These are phyloP conservation scores for Laterallus jamaicensis DNA, from an alignment of 2,113 vertebrate species.

Conservation along the genomic window DNA sequence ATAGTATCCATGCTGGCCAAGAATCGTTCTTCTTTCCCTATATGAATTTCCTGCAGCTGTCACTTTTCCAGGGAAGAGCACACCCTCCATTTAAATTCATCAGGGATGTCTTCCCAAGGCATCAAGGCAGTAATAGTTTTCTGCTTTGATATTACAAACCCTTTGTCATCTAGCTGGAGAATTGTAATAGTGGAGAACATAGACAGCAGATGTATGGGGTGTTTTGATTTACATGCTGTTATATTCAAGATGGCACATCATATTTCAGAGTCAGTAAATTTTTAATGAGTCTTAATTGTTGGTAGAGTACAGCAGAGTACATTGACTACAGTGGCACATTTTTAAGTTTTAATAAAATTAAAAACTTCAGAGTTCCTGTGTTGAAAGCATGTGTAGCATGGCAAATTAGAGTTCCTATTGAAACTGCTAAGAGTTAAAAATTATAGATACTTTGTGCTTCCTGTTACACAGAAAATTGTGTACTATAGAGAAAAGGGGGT, in stretches of 20 bases:
- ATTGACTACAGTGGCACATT: background rate
- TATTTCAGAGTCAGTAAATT: background rate
- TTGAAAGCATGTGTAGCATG: background rate
- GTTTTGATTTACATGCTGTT: background rate
- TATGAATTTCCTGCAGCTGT: background rate
- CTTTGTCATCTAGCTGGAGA: background rate
- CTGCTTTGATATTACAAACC: background rate
- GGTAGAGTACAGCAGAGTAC: background rate
- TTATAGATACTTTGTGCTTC: accelerated
- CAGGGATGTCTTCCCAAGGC: background rate
- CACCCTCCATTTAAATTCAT: background rate
- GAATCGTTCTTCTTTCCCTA: background rate
- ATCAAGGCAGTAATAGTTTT: background rate
- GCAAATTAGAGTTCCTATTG: background rate
- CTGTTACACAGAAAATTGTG: background rate
- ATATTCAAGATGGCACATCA: background rate
- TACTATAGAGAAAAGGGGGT: background rate
- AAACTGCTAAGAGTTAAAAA: background rate
- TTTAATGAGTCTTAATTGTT: background rate
- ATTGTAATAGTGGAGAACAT: background rate
- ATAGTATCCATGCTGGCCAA: background rate
- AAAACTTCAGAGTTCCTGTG: background rate
- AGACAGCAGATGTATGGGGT: background rate
- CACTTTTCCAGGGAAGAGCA: background rate
- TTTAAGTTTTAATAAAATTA: background rate